Conservation (phyloP, 2,888 invertebrate genomes). For the Seira sanloemensis region DNA sequence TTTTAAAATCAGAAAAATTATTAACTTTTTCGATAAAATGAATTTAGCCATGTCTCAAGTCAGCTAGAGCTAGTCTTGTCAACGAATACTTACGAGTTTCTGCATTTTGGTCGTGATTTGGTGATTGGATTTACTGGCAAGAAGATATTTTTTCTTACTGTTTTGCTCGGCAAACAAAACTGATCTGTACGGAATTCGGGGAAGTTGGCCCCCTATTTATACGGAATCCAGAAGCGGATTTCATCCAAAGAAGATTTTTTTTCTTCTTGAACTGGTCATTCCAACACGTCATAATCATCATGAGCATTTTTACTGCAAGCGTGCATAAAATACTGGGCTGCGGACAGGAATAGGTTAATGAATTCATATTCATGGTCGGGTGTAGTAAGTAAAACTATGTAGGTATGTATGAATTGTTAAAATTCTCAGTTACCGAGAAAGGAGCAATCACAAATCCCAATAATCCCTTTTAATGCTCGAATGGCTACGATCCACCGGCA, state of each 20-base stretch:
- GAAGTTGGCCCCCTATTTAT: slow-evolving; percentile 22
- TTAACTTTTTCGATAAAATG: too few species aligned
- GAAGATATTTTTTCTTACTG: background rate
- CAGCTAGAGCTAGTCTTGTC: too few species aligned
- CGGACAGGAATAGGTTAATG: background rate
- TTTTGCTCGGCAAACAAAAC: slow-evolving; percentile 47
- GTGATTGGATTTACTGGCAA: background rate
- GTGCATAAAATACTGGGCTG: background rate
- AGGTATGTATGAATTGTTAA: too few species aligned
- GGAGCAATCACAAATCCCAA: background rate
- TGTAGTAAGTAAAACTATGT: background rate
- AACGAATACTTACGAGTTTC: slow-evolving; percentile 37
- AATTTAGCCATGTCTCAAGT: too few species aligned
- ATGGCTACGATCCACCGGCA: too few species aligned
- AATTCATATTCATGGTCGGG: background rate
- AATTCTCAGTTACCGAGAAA: background rate
- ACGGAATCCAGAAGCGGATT: slow-evolving; percentile 3
- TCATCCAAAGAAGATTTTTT: background rate
- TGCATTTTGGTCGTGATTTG: slow-evolving; percentile 15
- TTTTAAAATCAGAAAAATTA: background rate
- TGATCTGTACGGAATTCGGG: background rate
- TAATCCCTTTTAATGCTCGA: too few species aligned
- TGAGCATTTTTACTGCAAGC: background rate
- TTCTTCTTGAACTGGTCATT: background rate
- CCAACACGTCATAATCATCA: background rate